Percentiles rank a stretch among this genome's conserved stretches.
Evolutionary conservation across 2,113 vertebrate species (phyloP).

Genomic region (Grammomys dolichurus): DNA sequence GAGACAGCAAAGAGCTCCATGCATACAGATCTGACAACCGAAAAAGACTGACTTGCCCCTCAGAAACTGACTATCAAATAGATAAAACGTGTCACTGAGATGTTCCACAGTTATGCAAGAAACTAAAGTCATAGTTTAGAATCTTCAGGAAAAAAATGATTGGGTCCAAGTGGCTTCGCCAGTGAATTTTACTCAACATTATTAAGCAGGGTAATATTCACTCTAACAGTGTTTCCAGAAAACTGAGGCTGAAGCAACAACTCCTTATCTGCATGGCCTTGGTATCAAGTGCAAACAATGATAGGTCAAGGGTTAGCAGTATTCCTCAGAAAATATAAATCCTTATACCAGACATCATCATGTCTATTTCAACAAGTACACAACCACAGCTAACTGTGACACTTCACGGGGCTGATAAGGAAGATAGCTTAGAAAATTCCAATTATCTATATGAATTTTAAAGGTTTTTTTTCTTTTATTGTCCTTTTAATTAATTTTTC

Average conservation of each 20-base stretch:
- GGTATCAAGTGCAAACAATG: not conserved
- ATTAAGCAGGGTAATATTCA: not conserved
- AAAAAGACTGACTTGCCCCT: not conserved
- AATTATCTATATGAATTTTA: not conserved
- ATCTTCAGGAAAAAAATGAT: not conserved
- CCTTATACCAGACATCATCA: not conserved
- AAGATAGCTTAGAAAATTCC: not conserved
- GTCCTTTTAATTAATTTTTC: not conserved
- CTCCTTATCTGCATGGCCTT: not conserved
- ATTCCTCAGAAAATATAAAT: not conserved
- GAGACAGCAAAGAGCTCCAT: not conserved
- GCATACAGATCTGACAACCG: not conserved
- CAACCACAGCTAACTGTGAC: not conserved
- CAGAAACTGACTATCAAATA: not conserved
- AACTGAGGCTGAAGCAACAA: not conserved
- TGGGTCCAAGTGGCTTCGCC: not conserved
- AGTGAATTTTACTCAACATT: not conserved
- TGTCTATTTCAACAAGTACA: not conserved
- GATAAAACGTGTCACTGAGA: not conserved
- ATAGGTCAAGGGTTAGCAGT: not conserved
- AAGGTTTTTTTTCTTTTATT: not conserved
- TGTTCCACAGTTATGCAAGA: not conserved
- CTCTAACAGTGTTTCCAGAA: not conserved
- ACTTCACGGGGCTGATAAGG: not conserved
- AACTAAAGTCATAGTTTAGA: constrained; percentile 1